A percentile compares a stretch with the other conserved stretches of the same genome.
Evolutionary conservation across 1,140 invertebrate genomes (phyloP).

Genomic region (fruit fly (Drosophila melanogaster)): DNA sequence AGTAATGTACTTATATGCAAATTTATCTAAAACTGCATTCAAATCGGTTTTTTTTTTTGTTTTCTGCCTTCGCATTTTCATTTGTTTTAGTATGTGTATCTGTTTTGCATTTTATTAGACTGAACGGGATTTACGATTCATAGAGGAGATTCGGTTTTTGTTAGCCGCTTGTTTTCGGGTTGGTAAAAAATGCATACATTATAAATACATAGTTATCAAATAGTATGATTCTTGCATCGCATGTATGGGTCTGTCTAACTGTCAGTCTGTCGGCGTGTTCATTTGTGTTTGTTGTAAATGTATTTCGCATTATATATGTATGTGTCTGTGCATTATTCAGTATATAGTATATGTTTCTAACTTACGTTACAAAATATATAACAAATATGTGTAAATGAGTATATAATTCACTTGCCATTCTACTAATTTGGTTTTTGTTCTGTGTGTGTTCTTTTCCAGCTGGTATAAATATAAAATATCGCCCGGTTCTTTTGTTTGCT

Average conservation of each 20-base stretch:
- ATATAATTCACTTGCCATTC: constrained; percentile 49
- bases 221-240: constrained; percentile 56
- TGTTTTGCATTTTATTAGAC: constrained; percentile 53
- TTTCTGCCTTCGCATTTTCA: constrained; percentile 14
- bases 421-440: constrained; percentile 41
- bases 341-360: constrained; percentile 69
- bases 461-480: constrained; percentile 61
- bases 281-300: constrained; percentile 42
- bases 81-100: constrained; percentile 29
- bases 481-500: constrained; percentile 32
- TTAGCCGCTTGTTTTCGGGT: constrained; percentile 46
- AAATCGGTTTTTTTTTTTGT: constrained; percentile 27
- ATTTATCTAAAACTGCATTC: constrained; percentile 73
- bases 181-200: constrained; percentile 82
- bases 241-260: constrained; percentile 19
- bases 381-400: constrained; percentile 77
- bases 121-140: constrained; percentile 40
- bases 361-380: constrained; percentile 83
- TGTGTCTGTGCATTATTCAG: constrained; percentile 45
- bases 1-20: constrained; percentile 82
- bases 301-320: constrained; percentile 59
- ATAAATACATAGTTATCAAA: constrained; percentile 84
- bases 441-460: constrained; percentile 10
- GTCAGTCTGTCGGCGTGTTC: constrained; percentile 18
- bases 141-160: constrained; percentile 24